Base-by-base conservation (phyloP, 2,113 vertebrate genomes). In the Aegotheles bennettii region DNA sequence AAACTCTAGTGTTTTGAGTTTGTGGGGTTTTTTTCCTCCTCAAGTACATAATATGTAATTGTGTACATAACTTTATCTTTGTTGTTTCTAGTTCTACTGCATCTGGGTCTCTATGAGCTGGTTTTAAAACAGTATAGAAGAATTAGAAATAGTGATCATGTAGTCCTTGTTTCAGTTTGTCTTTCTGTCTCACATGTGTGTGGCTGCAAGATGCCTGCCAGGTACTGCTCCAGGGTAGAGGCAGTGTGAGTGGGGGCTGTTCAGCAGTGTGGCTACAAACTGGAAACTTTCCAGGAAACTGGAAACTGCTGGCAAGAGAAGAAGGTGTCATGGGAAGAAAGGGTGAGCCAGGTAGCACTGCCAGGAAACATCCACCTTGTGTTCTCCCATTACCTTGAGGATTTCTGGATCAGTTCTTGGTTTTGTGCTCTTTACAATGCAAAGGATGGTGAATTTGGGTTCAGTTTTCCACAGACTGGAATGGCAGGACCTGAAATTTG, bases 11-110 rank as follows among this genome's bases (percentile, higher is more conserved):
- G 21, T 19, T 81, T 60, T 20, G 51, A n/a, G n/a, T n/a, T n/a
- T n/a, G n/a, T n/a, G 7, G 3, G 3, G n/a, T 21, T 6, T 13
- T 79, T 71, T 15, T 1, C 0, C 6, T 8, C 5, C 13, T 9
- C 10, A 36, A 15, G 10, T 57, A 38, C 20, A 10, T 54, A 13
- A 43, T 15, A 2, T 45, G 9, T 25, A 63, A 61, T 57, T 71
- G 3, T 47, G 18, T 56, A 33, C 10, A 18, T 50, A 16, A n/a
- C 11, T 75, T 81, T 17, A n/a, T 38, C 5, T 16, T 47, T 75
- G 69, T 17, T 25, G 7, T 83, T 86, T 77, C 16, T 56, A 13
- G 16, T 79, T 86, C 59, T 73, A 43, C 28, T 19, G 4, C 36
- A 48, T 31, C 8, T 38, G 15, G 11, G 64, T 28, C 45, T 24